These are phyloP conservation scores for Porites lutea DNA, from an alignment of 64 coral and sea anemone species.

Conservation along the genomic window DNA sequence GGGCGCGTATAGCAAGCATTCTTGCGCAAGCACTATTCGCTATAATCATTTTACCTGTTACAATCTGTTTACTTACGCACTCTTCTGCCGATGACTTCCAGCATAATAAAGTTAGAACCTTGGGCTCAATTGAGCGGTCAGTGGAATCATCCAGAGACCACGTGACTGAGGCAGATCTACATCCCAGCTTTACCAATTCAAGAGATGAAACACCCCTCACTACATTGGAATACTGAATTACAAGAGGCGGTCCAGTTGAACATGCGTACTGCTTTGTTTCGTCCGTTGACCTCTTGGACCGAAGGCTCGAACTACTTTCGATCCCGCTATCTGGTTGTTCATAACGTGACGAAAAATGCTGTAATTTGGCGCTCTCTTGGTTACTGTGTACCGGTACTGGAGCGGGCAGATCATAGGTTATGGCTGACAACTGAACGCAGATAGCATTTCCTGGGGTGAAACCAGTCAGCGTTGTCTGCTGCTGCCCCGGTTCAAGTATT, in stretches of 20 bases:
- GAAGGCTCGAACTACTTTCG: conserved; percentile 85
- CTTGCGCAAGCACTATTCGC: too few relatives aligned
- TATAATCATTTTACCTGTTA: conserved; percentile 28
- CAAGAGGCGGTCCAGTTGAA: conserved; percentile 44
- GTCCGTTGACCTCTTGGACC: conserved; percentile 8
- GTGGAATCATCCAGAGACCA: conserved; percentile 50
- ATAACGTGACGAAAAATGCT: neutral
- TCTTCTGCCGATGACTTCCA: conserved; percentile 33
- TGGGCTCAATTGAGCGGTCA: neutral
- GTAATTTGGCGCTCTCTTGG: neutral
- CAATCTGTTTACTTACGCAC: neutral
- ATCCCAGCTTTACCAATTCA: conserved; percentile 45
- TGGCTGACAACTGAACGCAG: conserved; percentile 49
- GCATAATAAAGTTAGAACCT: neutral
- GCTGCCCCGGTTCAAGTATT: conserved; percentile 22
- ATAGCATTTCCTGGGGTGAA: conserved; percentile 44
- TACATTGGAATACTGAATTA: conserved; percentile 75
- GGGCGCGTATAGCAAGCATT: too few relatives aligned
- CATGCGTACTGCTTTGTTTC: neutral
- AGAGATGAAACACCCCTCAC: conserved; percentile 43
- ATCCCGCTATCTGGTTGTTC: conserved; percentile 82
- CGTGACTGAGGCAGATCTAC: conserved; percentile 57
- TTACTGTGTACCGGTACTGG: neutral
- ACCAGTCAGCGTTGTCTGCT: conserved; percentile 29
- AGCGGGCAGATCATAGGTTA: conserved; percentile 13